Percentiles rank a stretch among this genome's conserved stretches.
These are phyloP conservation scores for Salvator merianae DNA, from an alignment of 2,113 vertebrate species.

Conservation along the genomic window DNA sequence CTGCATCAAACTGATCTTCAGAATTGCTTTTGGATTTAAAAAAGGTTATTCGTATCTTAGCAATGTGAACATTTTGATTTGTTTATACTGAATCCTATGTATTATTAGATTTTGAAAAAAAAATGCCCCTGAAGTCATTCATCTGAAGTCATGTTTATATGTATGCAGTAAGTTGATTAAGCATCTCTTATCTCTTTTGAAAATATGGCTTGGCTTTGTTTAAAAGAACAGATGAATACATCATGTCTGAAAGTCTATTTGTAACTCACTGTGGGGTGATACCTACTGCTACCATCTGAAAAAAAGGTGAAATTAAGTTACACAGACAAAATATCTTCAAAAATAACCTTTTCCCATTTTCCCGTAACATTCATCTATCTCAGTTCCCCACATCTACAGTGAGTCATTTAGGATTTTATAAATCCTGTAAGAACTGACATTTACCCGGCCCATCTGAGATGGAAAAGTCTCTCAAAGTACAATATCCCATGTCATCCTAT, in stretches of 20 bases:
- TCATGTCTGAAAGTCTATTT: slow-evolving; percentile 35
- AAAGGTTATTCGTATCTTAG: not conserved
- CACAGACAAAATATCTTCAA: slow-evolving; percentile 30
- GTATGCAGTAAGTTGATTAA: slow-evolving; percentile 38
- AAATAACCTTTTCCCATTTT: not conserved
- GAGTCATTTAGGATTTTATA: not conserved
- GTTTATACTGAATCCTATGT: slow-evolving; percentile 4
- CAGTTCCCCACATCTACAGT: not conserved
- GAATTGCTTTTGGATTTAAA: not conserved
- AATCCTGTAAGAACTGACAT: not conserved
- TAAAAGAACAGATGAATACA: slow-evolving; percentile 45
- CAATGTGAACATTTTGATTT: not conserved
- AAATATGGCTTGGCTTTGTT: slow-evolving; percentile 13
- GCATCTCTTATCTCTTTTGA: slow-evolving; percentile 35
- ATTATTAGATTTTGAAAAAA: not conserved
- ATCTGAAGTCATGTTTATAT: not conserved
- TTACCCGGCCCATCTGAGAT: not conserved
- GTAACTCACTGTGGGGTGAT: slow-evolving; percentile 15
- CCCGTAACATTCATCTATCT: not conserved
- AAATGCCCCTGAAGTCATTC: not conserved
- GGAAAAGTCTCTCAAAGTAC: not conserved
- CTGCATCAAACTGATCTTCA: not conserved
- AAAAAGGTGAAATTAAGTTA: slow-evolving; percentile 34
- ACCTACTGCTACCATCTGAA: slow-evolving; percentile 2
- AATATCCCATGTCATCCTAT: not conserved